A percentile compares a stretch with the other conserved stretches of the same genome.
Evolutionary conservation across 2,797 vertebrate species (phyloP).

Genomic region (Sebastes hubbsi): DNA sequence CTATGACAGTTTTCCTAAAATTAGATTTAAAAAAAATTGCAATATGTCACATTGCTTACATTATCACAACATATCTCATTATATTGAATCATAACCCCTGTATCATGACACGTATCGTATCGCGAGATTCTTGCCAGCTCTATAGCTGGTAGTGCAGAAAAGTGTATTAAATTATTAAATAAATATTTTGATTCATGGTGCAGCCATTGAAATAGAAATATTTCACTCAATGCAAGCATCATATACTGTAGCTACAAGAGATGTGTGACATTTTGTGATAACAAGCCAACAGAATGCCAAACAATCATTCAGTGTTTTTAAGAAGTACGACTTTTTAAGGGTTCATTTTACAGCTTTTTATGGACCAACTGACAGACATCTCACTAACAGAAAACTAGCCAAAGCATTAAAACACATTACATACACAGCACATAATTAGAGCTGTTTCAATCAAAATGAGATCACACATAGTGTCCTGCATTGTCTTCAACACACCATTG

Average conservation of each 20-base stretch:
- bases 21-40: no score
- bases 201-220: background rate
- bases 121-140: no score
- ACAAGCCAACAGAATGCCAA: background rate
- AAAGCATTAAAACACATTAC: background rate
- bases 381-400: background rate
- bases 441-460: background rate
- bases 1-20: no score
- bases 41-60: no score
- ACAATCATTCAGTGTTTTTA: background rate
- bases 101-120: no score
- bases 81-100: no score
- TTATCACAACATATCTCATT: no score
- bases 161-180: background rate
- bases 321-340: background rate
- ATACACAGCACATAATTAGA: background rate
- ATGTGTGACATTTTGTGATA: background rate
- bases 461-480: background rate
- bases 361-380: background rate
- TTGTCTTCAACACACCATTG: no score
- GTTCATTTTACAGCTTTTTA: background rate
- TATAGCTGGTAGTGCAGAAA: background rate
- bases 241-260: background rate
- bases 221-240: background rate
- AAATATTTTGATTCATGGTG: background rate